phyloP scores from a whole-genome alignment of 2,113 vertebrate species.

The Albula glossodonta region DNA sequence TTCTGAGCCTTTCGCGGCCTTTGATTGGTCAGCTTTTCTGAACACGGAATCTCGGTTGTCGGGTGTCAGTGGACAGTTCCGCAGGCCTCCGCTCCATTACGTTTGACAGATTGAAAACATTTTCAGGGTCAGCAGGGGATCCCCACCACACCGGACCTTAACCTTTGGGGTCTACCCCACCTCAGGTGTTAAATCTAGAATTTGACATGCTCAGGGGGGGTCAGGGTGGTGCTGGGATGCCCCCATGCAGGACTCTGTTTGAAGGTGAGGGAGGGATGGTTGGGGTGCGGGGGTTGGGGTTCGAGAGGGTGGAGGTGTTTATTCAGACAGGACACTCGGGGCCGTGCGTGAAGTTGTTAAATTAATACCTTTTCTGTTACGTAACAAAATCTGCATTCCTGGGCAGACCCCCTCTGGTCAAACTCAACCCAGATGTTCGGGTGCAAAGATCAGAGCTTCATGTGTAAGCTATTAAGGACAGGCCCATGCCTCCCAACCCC shows the following conservation, averaged over 20 bases:
- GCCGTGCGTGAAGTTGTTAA: background rate
- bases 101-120: no score
- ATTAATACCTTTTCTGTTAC: background rate
- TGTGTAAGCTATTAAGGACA: background rate
- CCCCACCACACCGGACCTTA: background rate
- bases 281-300: no score
- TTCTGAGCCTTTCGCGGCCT: no score
- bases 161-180: background rate
- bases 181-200: background rate
- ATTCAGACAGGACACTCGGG: background rate
- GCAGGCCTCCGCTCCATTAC: no score
- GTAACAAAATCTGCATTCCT: background rate
- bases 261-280: no score
- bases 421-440: slow-evolving; percentile 4
- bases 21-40: no score
- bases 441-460: background rate
- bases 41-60: no score
- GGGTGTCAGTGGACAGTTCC: no score
- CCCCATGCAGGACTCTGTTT: background rate
- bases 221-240: background rate
- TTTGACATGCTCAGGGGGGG: background rate
- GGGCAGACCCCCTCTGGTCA: background rate
- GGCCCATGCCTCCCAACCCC: background rate
- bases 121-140: background rate
- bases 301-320: background rate